Evolutionary conservation across 2,113 vertebrate genomes (phyloP).

Genomic region (Protobothrops mucrosquamatus): DNA sequence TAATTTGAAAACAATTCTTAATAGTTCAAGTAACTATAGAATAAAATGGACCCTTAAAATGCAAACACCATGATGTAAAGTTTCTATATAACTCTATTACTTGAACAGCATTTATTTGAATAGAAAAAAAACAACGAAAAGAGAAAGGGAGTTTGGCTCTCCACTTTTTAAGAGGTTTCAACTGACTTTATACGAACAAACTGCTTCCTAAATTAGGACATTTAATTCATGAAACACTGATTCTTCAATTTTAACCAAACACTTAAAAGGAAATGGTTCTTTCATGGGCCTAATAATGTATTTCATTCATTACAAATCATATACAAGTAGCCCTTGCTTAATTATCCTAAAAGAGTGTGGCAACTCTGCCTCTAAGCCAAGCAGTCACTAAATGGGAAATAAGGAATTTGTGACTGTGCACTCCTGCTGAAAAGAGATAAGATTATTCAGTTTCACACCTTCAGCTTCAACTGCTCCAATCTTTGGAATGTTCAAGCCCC

Average conservation of each 20-base stretch:
- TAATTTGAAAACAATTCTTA: neutral
- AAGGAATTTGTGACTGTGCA: neutral
- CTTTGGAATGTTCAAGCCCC: neutral
- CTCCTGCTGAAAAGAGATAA: neutral
- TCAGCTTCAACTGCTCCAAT: neutral
- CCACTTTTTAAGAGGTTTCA: neutral
- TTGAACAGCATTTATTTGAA: neutral
- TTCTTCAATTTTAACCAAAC: constrained; percentile 65
- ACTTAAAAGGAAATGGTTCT: constrained; percentile 69
- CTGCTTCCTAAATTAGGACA: neutral
- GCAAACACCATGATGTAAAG: neutral
- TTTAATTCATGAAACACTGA: neutral
- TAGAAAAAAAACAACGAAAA: neutral
- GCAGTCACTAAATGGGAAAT: neutral
- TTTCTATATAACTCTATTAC: neutral
- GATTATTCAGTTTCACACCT: neutral
- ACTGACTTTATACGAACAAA: neutral
- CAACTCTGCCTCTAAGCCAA: neutral
- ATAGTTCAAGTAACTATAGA: neutral
- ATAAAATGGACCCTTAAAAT: neutral
- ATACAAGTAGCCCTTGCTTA: neutral
- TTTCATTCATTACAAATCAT: constrained; percentile 56
- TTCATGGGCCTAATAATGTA: constrained; percentile 69
- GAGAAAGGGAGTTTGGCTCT: neutral
- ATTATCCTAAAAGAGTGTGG: neutral